Conservation (phyloP, 1,140 invertebrate species). For the Diabrotica virgifera region DNA sequence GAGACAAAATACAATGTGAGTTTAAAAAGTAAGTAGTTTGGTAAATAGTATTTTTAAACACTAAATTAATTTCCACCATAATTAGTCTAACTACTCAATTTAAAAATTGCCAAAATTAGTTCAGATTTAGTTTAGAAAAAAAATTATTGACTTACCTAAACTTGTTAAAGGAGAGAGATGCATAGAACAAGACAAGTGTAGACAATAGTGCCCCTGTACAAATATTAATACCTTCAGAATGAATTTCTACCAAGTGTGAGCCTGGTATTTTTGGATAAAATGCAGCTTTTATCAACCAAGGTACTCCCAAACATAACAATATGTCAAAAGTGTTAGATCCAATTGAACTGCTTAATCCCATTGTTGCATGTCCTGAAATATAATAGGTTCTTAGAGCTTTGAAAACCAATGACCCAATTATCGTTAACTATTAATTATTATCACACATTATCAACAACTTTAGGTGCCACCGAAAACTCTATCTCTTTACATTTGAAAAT, state of each 20-base stretch:
- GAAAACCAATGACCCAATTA: no score
- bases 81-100: no score
- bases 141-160: conserved; percentile 55
- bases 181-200: conserved; percentile 72
- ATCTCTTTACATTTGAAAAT: no score
- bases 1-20: no score
- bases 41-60: no score
- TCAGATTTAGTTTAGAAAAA: no score
- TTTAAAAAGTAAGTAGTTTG: no score
- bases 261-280: conserved; percentile 69
- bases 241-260: conserved; percentile 70
- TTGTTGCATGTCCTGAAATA: conserved; percentile 72
- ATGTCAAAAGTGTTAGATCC: conserved; percentile 91
- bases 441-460: not conserved
- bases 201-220: conserved; percentile 75
- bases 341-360: conserved; percentile 86
- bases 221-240: conserved; percentile 76
- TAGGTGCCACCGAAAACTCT: not conserved
- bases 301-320: conserved; percentile 77
- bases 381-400: no score
- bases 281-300: conserved; percentile 79
- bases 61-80: no score
- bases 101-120: no score
- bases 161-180: conserved; percentile 69
- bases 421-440: conserved; percentile 22